A percentile compares a stretch with the other conserved stretches of the same genome.
These are phyloP conservation scores for Bombus confusus DNA, from an alignment of 1,140 invertebrate species.

Conservation along the genomic window DNA sequence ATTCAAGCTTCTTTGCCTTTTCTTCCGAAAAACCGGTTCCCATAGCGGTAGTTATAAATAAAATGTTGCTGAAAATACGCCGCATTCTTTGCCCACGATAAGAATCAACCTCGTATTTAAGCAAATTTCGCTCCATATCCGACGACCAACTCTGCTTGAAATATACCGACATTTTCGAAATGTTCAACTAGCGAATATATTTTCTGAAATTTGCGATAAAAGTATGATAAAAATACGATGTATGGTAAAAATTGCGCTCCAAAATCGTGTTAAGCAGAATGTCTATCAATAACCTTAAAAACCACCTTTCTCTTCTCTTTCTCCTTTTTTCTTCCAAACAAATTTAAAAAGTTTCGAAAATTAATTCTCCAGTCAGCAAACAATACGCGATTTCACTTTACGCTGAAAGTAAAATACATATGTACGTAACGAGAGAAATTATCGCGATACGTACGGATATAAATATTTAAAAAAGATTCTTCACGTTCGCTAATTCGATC, in stretches of 20 bases:
- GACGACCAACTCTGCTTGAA: not conserved
- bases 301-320: not conserved
- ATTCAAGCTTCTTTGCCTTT: conserved; percentile 23
- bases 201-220: not conserved
- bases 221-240: not conserved
- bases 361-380: no score
- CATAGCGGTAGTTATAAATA: conserved; percentile 31
- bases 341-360: no score
- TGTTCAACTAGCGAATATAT: not conserved
- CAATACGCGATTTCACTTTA: no score
- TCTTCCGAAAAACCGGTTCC: conserved; percentile 33
- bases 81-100: not conserved
- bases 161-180: not conserved
- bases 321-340: no score
- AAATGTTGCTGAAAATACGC: conserved; percentile 13
- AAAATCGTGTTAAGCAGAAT: no score
- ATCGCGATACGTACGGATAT: no score
- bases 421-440: no score
- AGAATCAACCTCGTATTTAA: not conserved
- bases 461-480: no score
- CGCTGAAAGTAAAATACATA: no score
- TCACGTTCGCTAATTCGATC: no score
- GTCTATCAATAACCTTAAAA: no score
- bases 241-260: not conserved
- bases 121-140: not conserved